Conservation (phyloP, 2,888 invertebrate species). For the Diaphora mendica region DNA sequence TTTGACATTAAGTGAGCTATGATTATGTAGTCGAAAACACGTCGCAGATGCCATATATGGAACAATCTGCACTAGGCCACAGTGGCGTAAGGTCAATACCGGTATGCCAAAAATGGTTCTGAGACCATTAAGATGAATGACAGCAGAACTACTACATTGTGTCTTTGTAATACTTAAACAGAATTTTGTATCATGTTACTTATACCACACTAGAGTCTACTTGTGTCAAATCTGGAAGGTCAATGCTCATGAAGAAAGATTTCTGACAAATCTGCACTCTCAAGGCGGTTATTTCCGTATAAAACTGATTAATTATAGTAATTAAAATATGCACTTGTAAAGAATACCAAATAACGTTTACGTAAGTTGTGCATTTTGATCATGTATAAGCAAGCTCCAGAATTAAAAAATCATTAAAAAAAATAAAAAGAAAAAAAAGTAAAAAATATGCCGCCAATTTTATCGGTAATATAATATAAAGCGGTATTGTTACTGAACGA, state of each 20-base stretch:
- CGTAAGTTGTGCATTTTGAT: too few relatives aligned
- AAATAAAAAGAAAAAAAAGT: too few relatives aligned
- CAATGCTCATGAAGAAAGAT: neutral
- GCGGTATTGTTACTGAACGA: too few relatives aligned
- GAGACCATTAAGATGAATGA: conserved; percentile 28
- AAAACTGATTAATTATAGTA: neutral
- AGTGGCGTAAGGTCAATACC: conserved; percentile 49
- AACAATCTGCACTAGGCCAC: conserved; percentile 46
- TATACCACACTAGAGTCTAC: neutral
- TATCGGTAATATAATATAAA: too few relatives aligned
- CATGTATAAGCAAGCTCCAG: too few relatives aligned
- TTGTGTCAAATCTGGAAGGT: neutral
- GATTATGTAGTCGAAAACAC: conserved; percentile 45
- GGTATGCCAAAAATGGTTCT: conserved; percentile 43
- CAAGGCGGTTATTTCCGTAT: neutral
- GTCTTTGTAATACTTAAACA: conserved; percentile 20
- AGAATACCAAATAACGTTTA: neutral
- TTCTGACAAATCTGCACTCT: neutral
- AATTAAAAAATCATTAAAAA: too few relatives aligned
- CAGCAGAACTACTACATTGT: conserved; percentile 18
- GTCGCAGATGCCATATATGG: conserved; percentile 45
- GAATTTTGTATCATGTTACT: neutral
- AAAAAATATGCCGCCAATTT: too few relatives aligned
- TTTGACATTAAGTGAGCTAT: conserved; percentile 36
- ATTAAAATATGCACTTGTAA: neutral